Percentiles rank a stretch among this genome's conserved stretches.
These are phyloP conservation scores for Sternarchorhynchus goeldii DNA, from an alignment of 2,797 vertebrate genomes.

Conservation along the genomic window DNA sequence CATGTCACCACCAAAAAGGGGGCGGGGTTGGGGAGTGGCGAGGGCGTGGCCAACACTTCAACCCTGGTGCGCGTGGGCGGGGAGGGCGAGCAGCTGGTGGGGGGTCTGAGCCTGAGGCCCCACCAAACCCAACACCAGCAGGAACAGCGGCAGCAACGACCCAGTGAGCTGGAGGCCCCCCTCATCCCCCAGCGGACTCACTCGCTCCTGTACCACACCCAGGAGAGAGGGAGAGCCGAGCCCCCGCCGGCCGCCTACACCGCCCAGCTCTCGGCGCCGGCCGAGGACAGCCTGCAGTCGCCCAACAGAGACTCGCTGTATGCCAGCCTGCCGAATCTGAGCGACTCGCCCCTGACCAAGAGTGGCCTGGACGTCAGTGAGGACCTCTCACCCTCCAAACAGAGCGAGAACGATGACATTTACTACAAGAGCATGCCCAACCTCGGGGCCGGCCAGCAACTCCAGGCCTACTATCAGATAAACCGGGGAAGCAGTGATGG, in stretches of 20 bases:
- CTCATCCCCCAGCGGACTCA: constrained; percentile 99
- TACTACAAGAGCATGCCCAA: constrained; percentile 99
- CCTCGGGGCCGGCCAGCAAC: constrained; percentile 89
- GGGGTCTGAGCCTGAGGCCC: constrained; percentile 79
- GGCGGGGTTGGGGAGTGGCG: constrained; percentile 78
- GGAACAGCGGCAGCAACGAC: constrained; percentile 78
- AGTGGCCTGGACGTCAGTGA: constrained; percentile 89
- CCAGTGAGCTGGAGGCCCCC: constrained; percentile 89
- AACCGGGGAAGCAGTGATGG: constrained; percentile 93
- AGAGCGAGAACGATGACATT: constrained; percentile 93
- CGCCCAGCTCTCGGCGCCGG: constrained; percentile 85
- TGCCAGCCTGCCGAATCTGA: constrained; percentile 98
- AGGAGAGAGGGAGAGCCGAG: constrained; percentile 92
- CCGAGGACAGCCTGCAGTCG: constrained; percentile 88
- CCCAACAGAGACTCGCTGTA: constrained; percentile 99
- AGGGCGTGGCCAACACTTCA: constrained; percentile 89
- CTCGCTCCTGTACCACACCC: constrained; percentile 97
- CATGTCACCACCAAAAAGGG: constrained; percentile 82
- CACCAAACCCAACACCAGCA: constrained; percentile 65
- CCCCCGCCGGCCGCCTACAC: constrained; percentile 76
- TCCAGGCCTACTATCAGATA: constrained; percentile 97
- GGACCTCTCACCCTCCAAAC: constrained; percentile 92
- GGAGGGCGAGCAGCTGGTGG: constrained; percentile 60
- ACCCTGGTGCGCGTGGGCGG: constrained; percentile 88
- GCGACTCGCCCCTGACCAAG: constrained; percentile 93